Base-by-base conservation (phyloP, 2,888 invertebrate species). In the Agriopis leucophaearia region DNA sequence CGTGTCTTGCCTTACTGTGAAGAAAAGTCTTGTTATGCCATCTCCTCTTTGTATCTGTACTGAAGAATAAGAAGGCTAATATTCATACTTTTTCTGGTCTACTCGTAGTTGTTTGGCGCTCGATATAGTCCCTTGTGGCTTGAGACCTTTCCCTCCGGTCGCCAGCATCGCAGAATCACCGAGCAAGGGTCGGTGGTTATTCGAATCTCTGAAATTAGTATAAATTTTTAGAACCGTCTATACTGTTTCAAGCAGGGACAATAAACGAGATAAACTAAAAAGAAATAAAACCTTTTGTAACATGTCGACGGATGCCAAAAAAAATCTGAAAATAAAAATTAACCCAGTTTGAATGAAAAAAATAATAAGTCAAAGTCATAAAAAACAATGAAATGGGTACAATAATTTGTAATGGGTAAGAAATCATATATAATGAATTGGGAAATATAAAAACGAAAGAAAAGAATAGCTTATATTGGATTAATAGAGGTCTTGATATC, bases 141-240 rank as follows among this genome's bases (percentile, higher is more conserved):
- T 97, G 54, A 98, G 88, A 15, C 97, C 96, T 72, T 93, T 93
- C 15, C 92, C 91, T 67, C 97, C 97, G 1, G 98, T 97, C 1
- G 98, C 98, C 79, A 99, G 95, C 95, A 98, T 97, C 0, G 98
- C 98, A 0, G 98, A 99, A 86, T 99, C 99, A 5, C 99, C 99
- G 58, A 98, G 93, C 88, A 99, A 92, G 0, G 91, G 89, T 44
- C 99, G 95, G 85, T 99, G 99, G 87, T 98, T 98, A 85, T 99
- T 99, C 0, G 99, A 99, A 86, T 99, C 99, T 78, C 97, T 97
- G 88, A 15, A 84, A 78, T 45, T 12, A 13, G 54, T 36, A 45
- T 18, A 47, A 13, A 18, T 15, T 2, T 35, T 44, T 42, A 51
- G 12, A 60, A 38, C 13, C 1, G 12, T 35, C 6, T 45, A 10